A percentile compares a stretch with the other conserved stretches of the same genome.
Conservation (phyloP, 2,888 invertebrate genomes). For the Cyclophora albipunctata region DNA sequence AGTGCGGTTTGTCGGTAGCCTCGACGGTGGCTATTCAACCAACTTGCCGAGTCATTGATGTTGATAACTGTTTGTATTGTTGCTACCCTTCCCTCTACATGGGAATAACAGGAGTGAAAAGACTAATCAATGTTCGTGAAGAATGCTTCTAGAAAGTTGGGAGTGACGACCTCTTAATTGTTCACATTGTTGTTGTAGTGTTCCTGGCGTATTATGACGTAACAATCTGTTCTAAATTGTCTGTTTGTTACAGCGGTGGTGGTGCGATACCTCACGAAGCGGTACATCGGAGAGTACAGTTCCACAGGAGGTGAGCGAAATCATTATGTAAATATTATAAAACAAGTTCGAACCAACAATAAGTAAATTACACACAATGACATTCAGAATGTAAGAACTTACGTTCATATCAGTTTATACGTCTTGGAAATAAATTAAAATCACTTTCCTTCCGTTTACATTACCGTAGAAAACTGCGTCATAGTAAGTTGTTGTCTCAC, state of each 20-base stretch:
- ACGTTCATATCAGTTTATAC: conserved; percentile 8
- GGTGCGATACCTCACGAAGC: conserved; percentile 85
- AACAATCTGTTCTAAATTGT: conserved; percentile 26
- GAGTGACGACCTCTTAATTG: conserved; percentile 55
- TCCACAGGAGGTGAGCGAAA: conserved; percentile 82
- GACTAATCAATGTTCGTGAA: conserved; percentile 52
- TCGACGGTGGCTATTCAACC: conserved; percentile 36
- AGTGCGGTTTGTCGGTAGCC: conserved; percentile 61
- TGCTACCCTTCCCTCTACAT: conserved; percentile 45
- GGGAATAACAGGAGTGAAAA: conserved; percentile 63
- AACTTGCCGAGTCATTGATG: conserved; percentile 60
- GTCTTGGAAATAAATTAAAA: conserved; percentile 18
- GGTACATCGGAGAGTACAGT: conserved; percentile 88
- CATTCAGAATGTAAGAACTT: conserved; percentile 13
- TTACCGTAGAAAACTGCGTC: conserved; percentile 32
- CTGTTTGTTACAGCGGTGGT: conserved; percentile 83
- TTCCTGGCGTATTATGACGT: conserved; percentile 23
- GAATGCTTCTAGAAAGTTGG: conserved; percentile 57
- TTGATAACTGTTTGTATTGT: conserved; percentile 65
- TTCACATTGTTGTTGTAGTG: conserved; percentile 31
- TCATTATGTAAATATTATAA: conserved; percentile 4
- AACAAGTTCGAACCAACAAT: conserved; percentile 4
- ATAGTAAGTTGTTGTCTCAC: conserved; percentile 5
- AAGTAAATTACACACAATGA: conserved; percentile 3
- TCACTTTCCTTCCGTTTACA: conserved; percentile 51